Evolutionary conservation across 1,140 invertebrate species (phyloP).

Genomic region (Drosophila asahinai): DNA sequence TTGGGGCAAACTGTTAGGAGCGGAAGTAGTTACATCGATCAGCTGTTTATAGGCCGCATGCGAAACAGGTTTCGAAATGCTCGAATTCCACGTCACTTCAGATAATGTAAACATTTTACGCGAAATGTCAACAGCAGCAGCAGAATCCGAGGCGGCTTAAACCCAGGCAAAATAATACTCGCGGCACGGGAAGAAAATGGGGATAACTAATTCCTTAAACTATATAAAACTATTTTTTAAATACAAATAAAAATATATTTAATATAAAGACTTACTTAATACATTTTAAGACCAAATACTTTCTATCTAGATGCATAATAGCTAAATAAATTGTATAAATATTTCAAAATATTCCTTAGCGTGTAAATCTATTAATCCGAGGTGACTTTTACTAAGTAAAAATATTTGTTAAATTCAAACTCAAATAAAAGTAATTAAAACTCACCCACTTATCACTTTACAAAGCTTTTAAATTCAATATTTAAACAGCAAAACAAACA

Average conservation of each 20-base stretch:
- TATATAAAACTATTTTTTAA: no score
- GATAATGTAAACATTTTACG: conserved; percentile 10
- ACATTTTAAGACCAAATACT: no score
- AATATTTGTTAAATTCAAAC: background rate
- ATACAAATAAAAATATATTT: background rate
- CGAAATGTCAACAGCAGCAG: conserved; percentile 19
- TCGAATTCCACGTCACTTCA: conserved; percentile 9
- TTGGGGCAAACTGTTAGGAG: conserved; percentile 12
- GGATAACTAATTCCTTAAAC: background rate
- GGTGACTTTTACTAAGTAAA: no score
- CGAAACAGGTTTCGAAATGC: conserved; percentile 30
- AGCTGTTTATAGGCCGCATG: conserved; percentile 36
- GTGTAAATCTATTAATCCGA: no score
- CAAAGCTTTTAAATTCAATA: no score
- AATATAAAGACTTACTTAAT: no score
- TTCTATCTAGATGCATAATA: no score
- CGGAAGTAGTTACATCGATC: conserved; percentile 46
- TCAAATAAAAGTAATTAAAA: background rate
- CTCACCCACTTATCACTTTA: no score
- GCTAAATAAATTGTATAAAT: no score
- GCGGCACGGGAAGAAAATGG: background rate
- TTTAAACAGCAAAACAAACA: background rate
- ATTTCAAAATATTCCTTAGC: no score
- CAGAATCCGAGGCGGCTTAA: background rate
- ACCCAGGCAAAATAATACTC: background rate